A percentile compares a stretch with the other conserved stretches of the same genome.
Evolutionary conservation across 2,113 vertebrate genomes (phyloP).

Genomic region (Gopherus evgoodei): DNA sequence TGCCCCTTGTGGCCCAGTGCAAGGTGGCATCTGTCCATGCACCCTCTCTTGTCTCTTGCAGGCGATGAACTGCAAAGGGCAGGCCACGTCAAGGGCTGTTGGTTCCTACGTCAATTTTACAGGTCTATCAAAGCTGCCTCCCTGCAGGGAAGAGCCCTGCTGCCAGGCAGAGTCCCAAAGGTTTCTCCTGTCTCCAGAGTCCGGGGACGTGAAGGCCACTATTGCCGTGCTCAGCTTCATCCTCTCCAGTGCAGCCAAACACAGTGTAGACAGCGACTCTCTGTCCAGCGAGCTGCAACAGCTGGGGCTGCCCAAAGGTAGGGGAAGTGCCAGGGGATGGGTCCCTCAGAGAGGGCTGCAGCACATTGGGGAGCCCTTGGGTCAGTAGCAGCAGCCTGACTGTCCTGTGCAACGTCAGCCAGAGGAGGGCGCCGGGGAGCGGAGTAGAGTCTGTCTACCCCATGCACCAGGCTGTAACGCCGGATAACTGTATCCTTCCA

Average conservation of each 20-base stretch:
- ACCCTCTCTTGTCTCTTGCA: not conserved
- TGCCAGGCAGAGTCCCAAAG: accelerated
- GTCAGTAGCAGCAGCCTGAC: not conserved
- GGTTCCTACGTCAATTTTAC: not conserved
- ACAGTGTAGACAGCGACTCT: slow-evolving; percentile 92
- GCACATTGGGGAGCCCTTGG: too few species aligned
- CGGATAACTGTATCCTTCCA: not conserved
- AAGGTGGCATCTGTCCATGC: not conserved
- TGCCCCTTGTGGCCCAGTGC: not conserved
- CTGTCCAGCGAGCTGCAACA: slow-evolving; percentile 96
- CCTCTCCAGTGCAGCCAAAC: slow-evolving; percentile 92
- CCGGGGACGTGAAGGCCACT: slow-evolving; percentile 93
- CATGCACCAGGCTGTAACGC: too few species aligned
- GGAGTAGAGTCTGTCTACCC: accelerated
- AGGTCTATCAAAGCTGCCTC: not conserved
- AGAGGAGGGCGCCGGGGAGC: accelerated
- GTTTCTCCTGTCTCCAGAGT: slow-evolving; percentile 69
- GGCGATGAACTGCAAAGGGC: not conserved
- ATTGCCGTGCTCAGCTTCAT: slow-evolving; percentile 93
- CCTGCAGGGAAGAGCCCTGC: accelerated
- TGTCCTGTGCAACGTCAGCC: not conserved
- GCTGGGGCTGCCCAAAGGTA: slow-evolving; percentile 95
- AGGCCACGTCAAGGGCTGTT: not conserved
- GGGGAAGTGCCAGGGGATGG: not conserved
- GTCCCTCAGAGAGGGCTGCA: accelerated